Conservation (phyloP, 2,113 vertebrate genomes). For the Peucedramus taeniatus region DNA sequence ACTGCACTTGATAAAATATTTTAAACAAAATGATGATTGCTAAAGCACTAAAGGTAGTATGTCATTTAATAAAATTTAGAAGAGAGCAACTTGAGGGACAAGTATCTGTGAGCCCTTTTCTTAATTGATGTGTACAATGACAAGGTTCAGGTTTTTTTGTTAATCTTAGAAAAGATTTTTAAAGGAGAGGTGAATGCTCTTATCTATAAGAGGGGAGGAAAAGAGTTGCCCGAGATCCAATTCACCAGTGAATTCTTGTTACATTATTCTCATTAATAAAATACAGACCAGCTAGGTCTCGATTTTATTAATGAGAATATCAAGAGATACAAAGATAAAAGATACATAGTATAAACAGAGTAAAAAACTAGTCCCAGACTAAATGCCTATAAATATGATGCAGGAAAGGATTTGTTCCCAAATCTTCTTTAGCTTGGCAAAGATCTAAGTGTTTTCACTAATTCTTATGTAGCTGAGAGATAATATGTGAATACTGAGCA, state of each 20-base stretch:
- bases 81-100: background rate
- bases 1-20: background rate
- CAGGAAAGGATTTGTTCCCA: background rate
- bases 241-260: background rate
- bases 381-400: background rate
- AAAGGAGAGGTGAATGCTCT: background rate
- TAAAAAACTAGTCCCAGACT: background rate
- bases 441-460: background rate
- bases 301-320: no score
- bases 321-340: no score
- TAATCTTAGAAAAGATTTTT: background rate
- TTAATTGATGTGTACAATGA: background rate
- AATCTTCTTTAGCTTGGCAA: background rate
- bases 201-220: background rate
- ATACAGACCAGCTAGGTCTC: background rate
- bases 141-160: background rate
- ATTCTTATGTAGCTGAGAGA: background rate
- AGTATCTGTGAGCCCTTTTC: background rate
- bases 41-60: background rate
- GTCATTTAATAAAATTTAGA: conserved; percentile 26
- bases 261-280: background rate
- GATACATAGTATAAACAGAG: background rate
- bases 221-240: background rate
- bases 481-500: background rate
- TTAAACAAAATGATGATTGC: background rate